These are phyloP conservation scores for Agriopis marginaria DNA, from an alignment of 2,888 invertebrate species.

Conservation along the genomic window DNA sequence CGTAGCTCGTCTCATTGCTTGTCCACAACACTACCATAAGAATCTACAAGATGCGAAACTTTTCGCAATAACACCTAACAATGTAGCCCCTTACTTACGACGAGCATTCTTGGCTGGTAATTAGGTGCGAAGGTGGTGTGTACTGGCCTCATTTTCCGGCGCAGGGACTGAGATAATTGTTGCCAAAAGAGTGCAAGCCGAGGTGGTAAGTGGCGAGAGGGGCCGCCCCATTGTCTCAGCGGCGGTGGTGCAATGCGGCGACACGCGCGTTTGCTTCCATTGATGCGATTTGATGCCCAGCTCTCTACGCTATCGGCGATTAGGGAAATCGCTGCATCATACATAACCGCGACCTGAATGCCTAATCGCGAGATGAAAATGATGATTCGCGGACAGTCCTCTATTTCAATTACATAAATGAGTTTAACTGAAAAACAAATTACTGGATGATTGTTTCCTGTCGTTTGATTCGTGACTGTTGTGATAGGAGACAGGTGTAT, in stretches of 20 bases:
- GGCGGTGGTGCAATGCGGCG: conserved; percentile 76
- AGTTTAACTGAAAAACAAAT: conserved; percentile 69
- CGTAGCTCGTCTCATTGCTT: neutral
- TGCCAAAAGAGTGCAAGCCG: conserved; percentile 68
- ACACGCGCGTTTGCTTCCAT: conserved; percentile 81
- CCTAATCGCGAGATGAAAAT: conserved; percentile 79
- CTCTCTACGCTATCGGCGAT: conserved; percentile 58
- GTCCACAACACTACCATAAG: neutral
- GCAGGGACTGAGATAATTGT: conserved; percentile 67
- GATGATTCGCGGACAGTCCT: conserved; percentile 71
- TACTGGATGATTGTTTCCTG: conserved; percentile 80
- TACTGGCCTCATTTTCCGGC: conserved; percentile 67
- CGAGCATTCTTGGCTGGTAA: conserved; percentile 48
- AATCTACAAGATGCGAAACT: conserved; percentile 47
- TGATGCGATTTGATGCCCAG: conserved; percentile 65
- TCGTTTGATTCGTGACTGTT: conserved; percentile 64
- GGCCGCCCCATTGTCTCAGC: conserved; percentile 68
- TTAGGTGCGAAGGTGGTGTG: conserved; percentile 56
- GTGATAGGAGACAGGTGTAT: conserved; percentile 61
- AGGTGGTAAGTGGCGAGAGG: conserved; percentile 69
- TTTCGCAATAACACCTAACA: conserved; percentile 41
- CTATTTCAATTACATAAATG: conserved; percentile 76
- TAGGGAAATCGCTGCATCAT: conserved; percentile 68
- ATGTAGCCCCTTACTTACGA: conserved; percentile 26
- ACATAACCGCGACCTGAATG: conserved; percentile 74